These are phyloP conservation scores for Cactoblastis cactorum DNA, from an alignment of 2,888 invertebrate species.

Conservation along the genomic window DNA sequence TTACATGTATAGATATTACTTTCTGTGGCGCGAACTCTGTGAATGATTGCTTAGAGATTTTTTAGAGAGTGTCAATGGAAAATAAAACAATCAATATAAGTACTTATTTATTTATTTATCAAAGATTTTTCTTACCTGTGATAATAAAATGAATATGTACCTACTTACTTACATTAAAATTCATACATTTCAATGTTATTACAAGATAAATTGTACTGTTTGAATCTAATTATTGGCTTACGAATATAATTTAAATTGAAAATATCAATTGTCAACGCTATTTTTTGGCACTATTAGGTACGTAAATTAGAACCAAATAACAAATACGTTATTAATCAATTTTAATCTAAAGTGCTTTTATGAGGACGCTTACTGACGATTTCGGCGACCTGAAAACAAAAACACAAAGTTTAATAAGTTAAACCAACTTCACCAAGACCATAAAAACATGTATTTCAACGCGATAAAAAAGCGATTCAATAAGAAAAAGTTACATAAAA, in stretches of 20 bases:
- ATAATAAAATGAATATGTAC: slow-evolving; percentile 54
- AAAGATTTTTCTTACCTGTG: slow-evolving; percentile 53
- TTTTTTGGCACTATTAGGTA: slow-evolving; percentile 68
- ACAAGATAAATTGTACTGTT: slow-evolving; percentile 47
- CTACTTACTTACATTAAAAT: slow-evolving; percentile 42
- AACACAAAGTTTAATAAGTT: slow-evolving; percentile 12
- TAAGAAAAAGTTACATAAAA: too few species aligned
- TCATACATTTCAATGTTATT: slow-evolving; percentile 42
- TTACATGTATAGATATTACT: too few species aligned
- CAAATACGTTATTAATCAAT: slow-evolving; percentile 42
- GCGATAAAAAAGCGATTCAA: too few species aligned
- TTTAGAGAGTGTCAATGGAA: not conserved
- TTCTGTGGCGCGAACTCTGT: too few species aligned
- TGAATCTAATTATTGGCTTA: slow-evolving; percentile 42
- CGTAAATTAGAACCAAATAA: slow-evolving; percentile 54
- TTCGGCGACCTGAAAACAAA: slow-evolving; percentile 65
- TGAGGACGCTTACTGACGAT: slow-evolving; percentile 59
- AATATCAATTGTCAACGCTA: slow-evolving; percentile 40
- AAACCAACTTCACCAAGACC: too few species aligned
- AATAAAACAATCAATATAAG: slow-evolving; percentile 35
- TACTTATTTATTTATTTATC: slow-evolving; percentile 62
- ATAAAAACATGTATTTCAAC: too few species aligned
- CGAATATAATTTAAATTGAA: slow-evolving; percentile 36
- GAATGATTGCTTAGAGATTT: too few species aligned
- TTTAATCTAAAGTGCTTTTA: slow-evolving; percentile 41